These are phyloP conservation scores for Podarcis cretensis DNA, from an alignment of 2,113 vertebrate genomes.

Conservation along the genomic window DNA sequence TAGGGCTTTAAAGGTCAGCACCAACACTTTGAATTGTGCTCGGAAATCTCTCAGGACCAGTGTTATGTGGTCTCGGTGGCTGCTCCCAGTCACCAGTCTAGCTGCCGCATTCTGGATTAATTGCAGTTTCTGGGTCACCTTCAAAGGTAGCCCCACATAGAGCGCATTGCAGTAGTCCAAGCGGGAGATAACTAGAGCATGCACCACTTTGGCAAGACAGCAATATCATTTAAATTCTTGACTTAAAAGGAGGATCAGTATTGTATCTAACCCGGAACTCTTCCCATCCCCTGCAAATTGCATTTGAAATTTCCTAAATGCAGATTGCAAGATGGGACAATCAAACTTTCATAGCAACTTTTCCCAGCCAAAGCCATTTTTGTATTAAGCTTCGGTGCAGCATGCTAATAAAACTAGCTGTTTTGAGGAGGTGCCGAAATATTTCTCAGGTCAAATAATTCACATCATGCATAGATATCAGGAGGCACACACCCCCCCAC, in stretches of 20 bases:
- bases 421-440: conserved; percentile 26
- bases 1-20: too few relatives aligned
- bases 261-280: too few relatives aligned
- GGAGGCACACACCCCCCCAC: too few relatives aligned
- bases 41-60: too few relatives aligned
- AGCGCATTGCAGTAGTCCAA: too few relatives aligned
- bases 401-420: conserved; percentile 42
- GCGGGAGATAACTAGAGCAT: too few relatives aligned
- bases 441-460: conserved; percentile 28
- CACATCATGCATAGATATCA: background rate
- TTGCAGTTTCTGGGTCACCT: too few relatives aligned
- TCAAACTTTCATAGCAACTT: background rate
- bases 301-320: conserved; percentile 53
- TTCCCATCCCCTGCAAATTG: conserved; percentile 41
- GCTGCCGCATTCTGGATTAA: too few relatives aligned
- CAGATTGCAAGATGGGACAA: conserved; percentile 48
- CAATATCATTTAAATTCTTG: conserved; percentile 58
- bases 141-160: too few relatives aligned
- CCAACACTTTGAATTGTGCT: too few relatives aligned
- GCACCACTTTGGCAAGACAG: background rate
- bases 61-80: too few relatives aligned
- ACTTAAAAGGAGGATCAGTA: conserved; percentile 40
- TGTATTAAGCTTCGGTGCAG: background rate
- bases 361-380: conserved; percentile 30
- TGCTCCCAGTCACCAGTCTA: too few relatives aligned